Conservation (phyloP, 23 tunicate genomes). For the Diplosoma virens region DNA sequence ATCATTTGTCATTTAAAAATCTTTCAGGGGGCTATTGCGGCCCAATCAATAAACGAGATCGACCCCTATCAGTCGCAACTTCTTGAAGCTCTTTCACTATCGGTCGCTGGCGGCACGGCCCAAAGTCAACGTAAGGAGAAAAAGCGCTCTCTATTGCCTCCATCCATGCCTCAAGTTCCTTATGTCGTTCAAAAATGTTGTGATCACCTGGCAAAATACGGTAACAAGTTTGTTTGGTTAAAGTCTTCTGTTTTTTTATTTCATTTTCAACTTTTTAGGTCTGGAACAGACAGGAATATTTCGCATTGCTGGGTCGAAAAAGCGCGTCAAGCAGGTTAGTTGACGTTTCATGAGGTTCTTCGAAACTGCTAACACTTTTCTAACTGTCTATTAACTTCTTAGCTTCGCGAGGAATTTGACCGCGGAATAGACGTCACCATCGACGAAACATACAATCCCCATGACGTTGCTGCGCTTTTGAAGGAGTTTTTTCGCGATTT, state of each 20-base stretch:
- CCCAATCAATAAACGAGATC: conserved; percentile 58
- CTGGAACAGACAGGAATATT: conserved; percentile 78
- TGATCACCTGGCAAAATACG: conserved; percentile 81
- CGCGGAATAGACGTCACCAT: conserved; percentile 85
- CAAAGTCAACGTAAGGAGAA: conserved; percentile 46
- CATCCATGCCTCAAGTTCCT: conserved; percentile 92
- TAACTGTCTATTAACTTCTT: background rate
- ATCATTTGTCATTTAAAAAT: no score
- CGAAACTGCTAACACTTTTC: background rate
- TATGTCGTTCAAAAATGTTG: conserved; percentile 97
- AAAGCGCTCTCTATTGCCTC: conserved; percentile 77
- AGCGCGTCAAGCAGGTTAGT: conserved; percentile 86
- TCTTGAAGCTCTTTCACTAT: conserved; percentile 69
- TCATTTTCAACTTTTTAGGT: conserved; percentile 53
- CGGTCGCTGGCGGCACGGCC: conserved; percentile 55
- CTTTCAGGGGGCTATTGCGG: conserved; percentile 70
- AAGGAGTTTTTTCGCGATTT: conserved; percentile 93
- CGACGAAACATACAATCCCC: conserved; percentile 82
- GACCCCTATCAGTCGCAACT: conserved; percentile 85
- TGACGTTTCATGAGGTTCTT: background rate
- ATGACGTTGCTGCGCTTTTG: conserved; percentile 90
- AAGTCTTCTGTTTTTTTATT: background rate
- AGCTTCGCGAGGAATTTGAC: conserved; percentile 94
- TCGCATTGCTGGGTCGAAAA: conserved; percentile 88
- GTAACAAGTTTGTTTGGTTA: conserved; percentile 32